phyloP scores from a whole-genome alignment of 2,888 invertebrate genomes.

The Epinotia ramella region DNA sequence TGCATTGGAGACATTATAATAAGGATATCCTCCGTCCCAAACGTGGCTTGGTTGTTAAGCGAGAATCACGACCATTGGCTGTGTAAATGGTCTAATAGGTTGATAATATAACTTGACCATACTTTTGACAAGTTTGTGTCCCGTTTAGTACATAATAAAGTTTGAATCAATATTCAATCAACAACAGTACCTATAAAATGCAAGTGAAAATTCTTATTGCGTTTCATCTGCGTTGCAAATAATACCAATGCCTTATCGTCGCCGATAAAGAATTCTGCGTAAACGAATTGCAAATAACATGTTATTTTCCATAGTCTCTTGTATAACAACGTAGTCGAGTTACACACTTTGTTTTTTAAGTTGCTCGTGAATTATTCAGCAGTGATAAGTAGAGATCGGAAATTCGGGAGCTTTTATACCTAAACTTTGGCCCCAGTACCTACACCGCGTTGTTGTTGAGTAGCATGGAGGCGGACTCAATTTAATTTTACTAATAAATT shows the following conservation, averaged over 20 bases:
- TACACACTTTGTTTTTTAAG: not conserved
- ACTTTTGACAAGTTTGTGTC: not conserved
- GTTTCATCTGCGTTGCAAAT: constrained; percentile 9
- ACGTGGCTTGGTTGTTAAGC: constrained; percentile 22
- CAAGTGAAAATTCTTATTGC: not conserved
- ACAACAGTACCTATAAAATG: too few relatives aligned
- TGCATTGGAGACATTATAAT: constrained; percentile 20
- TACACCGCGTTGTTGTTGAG: too few relatives aligned
- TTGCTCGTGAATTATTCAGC: not conserved
- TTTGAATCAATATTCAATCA: too few relatives aligned
- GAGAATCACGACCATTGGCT: constrained; percentile 5
- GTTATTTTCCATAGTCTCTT: not conserved
- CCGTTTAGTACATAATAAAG: too few relatives aligned
- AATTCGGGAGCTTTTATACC: too few relatives aligned
- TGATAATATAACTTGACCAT: not conserved
- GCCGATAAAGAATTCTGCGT: constrained; percentile 1
- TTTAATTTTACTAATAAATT: too few relatives aligned
- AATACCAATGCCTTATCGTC: constrained; percentile 7
- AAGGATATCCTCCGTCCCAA: constrained; percentile 25
- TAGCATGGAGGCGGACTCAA: too few relatives aligned
- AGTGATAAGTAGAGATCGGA: too few relatives aligned
- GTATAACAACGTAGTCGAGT: not conserved
- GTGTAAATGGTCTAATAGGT: not conserved
- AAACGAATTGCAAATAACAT: constrained; percentile 4
- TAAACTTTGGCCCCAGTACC: too few relatives aligned